These are phyloP conservation scores for Umimayanthus kanabou DNA, from an alignment of 92 coral and sea anemone genomes.

Conservation along the genomic window DNA sequence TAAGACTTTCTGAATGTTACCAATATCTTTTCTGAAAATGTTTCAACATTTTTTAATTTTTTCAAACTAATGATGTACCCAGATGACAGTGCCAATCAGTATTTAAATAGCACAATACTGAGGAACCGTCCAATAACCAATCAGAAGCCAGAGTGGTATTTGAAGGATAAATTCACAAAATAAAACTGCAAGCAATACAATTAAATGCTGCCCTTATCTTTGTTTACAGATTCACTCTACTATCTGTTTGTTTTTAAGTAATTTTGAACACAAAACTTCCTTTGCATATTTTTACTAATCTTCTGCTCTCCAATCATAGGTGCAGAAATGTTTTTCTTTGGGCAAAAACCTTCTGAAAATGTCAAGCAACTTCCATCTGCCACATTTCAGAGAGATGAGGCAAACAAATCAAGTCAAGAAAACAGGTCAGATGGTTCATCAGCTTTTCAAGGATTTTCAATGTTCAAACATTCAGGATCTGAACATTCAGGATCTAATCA, in stretches of 20 bases:
- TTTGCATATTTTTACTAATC: not conserved
- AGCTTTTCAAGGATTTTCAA: constrained; percentile 52
- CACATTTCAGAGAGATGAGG: not conserved
- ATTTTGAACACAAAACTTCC: not conserved
- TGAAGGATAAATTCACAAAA: too few relatives aligned
- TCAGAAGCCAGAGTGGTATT: too few relatives aligned
- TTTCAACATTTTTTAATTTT: too few relatives aligned
- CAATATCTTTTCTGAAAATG: not conserved
- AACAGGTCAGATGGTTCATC: not conserved
- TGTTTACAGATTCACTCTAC: too few relatives aligned
- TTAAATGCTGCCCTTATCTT: too few relatives aligned
- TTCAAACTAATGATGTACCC: not conserved
- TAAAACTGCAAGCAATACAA: too few relatives aligned
- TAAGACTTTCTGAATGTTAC: too few relatives aligned
- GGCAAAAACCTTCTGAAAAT: constrained; percentile 12
- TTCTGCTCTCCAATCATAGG: constrained; percentile 4
- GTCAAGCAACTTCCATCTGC: constrained; percentile 1
- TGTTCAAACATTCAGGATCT: constrained; percentile 60
- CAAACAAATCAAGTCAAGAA: not conserved
- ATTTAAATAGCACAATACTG: too few relatives aligned
- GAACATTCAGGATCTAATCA: constrained; percentile 40
- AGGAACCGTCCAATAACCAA: too few relatives aligned
- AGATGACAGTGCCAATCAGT: not conserved
- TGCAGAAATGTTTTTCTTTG: constrained; percentile 26
- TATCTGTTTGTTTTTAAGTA: too few relatives aligned